Conservation (phyloP, 2,888 invertebrate species). For the Chironomus riparius region DNA sequence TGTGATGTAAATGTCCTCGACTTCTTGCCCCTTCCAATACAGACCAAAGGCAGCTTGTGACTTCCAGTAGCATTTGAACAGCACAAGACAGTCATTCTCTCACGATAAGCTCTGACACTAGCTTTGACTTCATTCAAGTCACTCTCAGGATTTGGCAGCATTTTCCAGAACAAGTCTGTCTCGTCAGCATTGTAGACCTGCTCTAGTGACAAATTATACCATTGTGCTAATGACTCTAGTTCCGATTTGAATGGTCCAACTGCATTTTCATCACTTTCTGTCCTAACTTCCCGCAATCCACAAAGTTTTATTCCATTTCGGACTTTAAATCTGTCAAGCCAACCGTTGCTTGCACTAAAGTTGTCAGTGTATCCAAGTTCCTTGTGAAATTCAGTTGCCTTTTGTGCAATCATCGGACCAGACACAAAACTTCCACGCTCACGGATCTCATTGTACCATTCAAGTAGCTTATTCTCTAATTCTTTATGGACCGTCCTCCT, state of each 20-base stretch:
- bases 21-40: constrained; percentile 30
- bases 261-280: constrained; percentile 21
- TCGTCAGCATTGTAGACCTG: constrained; percentile 31
- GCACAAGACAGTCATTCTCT: constrained; percentile 30
- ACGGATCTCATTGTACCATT: constrained; percentile 16
- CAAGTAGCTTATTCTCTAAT: constrained; percentile 11
- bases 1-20: constrained; percentile 27
- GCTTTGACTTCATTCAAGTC: constrained; percentile 28
- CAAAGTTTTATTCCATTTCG: constrained; percentile 25
- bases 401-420: constrained; percentile 22
- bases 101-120: constrained; percentile 27
- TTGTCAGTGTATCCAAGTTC: constrained; percentile 17
- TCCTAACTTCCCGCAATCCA: constrained; percentile 19
- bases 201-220: constrained; percentile 27
- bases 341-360: constrained; percentile 19
- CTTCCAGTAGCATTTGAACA: constrained; percentile 30
- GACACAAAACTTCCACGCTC: constrained; percentile 14
- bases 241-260: constrained; percentile 27
- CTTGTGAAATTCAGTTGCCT: constrained; percentile 16
- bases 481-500: constrained; percentile 10
- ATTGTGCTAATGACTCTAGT: constrained; percentile 27
- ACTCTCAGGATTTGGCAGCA: constrained; percentile 30
- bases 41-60: constrained; percentile 31
- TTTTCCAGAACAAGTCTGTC: constrained; percentile 31
- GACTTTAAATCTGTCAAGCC: constrained; percentile 24